Conservation (phyloP, 2,797 vertebrate genomes). For the Smutsia gigantea region DNA sequence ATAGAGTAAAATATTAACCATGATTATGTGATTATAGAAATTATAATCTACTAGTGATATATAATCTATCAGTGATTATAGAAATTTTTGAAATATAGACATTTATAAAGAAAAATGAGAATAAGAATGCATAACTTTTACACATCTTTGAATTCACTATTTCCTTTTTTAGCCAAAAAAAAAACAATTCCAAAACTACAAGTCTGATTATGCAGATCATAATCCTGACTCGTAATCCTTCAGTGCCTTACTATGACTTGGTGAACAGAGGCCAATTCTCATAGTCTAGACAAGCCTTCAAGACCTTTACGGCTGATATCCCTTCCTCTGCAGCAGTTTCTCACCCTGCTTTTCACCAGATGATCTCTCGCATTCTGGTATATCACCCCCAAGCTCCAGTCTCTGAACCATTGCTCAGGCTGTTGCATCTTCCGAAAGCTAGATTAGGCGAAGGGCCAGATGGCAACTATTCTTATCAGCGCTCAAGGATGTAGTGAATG, state of each 20-base stretch:
- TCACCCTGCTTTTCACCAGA: background rate
- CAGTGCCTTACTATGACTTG: background rate
- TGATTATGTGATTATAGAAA: background rate
- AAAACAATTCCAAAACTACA: background rate
- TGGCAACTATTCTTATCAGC: slow-evolving; percentile 37
- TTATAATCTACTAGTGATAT: too few species aligned
- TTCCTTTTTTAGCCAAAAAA: slow-evolving; percentile 13
- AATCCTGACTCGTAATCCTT: background rate
- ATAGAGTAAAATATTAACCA: slow-evolving; percentile 36
- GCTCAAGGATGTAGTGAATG: slow-evolving; percentile 55
- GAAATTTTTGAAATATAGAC: slow-evolving; percentile 12
- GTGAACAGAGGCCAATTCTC: background rate
- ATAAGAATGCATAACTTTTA: background rate
- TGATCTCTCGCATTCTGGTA: background rate
- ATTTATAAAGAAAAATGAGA: slow-evolving; percentile 43
- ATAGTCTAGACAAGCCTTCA: background rate
- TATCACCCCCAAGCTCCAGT: background rate
- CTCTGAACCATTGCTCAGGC: slow-evolving; percentile 50
- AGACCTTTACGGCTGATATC: background rate
- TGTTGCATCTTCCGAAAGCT: slow-evolving; percentile 56
- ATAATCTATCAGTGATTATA: background rate
- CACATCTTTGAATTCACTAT: background rate
- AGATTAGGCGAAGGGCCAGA: slow-evolving; percentile 43
- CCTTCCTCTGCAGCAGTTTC: background rate
- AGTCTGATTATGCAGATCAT: slow-evolving; percentile 15